phyloP scores from a whole-genome alignment of 2,888 invertebrate species.

The Spatulosminthurus flaviceps region DNA sequence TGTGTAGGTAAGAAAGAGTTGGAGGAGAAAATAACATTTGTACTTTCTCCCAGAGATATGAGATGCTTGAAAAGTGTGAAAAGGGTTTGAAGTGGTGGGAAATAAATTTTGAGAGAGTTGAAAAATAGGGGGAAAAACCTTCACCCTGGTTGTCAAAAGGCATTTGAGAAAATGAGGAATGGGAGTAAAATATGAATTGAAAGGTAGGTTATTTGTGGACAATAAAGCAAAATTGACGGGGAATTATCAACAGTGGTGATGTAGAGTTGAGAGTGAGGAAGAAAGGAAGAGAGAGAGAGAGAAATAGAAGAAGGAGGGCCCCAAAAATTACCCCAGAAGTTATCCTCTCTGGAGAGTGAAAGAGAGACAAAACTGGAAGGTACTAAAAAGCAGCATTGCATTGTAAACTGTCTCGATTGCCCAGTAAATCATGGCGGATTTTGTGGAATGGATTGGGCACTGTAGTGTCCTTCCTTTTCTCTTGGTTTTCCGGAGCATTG shows the following conservation, averaged over 20 bases:
- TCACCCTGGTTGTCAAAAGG: no score
- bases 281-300: constrained; percentile 23
- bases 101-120: no score
- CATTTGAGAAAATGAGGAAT: no score
- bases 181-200: no score
- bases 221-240: constrained; percentile 15
- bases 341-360: not conserved
- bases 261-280: not conserved
- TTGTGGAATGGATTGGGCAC: constrained; percentile 29
- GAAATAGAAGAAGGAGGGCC: not conserved
- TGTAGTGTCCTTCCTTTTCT: not conserved
- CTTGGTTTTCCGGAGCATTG: not conserved
- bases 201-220: no score
- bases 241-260: constrained; percentile 1
- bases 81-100: no score
- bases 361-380: not conserved
- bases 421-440: constrained; percentile 39
- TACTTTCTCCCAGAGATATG: no score
- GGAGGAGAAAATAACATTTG: no score
- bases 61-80: no score
- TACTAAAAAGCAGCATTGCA: not conserved
- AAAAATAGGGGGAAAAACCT: no score
- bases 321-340: not conserved
- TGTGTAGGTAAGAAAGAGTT: no score
- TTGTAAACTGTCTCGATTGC: constrained; percentile 33